Base-by-base conservation (phyloP, 2,113 vertebrate species). In the Saimiri boliviensis region DNA sequence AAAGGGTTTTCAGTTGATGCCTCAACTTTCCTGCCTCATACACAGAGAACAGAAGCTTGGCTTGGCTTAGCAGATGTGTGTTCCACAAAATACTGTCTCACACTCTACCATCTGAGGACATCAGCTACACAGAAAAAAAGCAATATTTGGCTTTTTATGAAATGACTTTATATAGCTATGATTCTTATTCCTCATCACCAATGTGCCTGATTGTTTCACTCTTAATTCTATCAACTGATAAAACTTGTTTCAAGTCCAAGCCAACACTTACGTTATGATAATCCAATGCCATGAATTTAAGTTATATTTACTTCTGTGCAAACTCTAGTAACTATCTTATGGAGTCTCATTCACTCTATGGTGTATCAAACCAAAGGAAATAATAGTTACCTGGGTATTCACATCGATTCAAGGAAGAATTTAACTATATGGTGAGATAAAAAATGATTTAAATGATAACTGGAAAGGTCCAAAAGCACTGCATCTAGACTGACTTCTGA, bases 21-120 rank as follows among this genome's bases (percentile, higher is more conserved):
- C 3, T 68, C 21, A 25, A 40, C 0, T 30, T 77, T 27, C 35
- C 7, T 52, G 16, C 5, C 9, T 83, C 1, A 21, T 1, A 19
- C 9, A 49, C 21, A 82, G 3, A 32, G 11, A 70, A 17, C 17
- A 79, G n/a, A 42, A 74, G 12, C 23, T 35, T 77, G 23, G 1
- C 10, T 63, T 77, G 20, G 1, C 10, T 63, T 6, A 40, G 3
- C 6, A 35, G 79, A 63, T 79, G 23, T 73, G 5, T 45, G 47
- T 74, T 86, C 12, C 3, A 79, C 10, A 52, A 58, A 73, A 76
- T 40, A 4, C 49, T 11, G 0, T 37, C 8, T 27, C 20, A 35
- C 11, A 0, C 0, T 68, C 14, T 74, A 94, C 6, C 5, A 66
- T 93, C 35, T 79, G n/a, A 3, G 17, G 27, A 11, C 60, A 42